Percentiles rank a stretch among this genome's conserved stretches.
Conservation (phyloP, 2,113 vertebrate genomes). For the Anoplopoma fimbria region DNA sequence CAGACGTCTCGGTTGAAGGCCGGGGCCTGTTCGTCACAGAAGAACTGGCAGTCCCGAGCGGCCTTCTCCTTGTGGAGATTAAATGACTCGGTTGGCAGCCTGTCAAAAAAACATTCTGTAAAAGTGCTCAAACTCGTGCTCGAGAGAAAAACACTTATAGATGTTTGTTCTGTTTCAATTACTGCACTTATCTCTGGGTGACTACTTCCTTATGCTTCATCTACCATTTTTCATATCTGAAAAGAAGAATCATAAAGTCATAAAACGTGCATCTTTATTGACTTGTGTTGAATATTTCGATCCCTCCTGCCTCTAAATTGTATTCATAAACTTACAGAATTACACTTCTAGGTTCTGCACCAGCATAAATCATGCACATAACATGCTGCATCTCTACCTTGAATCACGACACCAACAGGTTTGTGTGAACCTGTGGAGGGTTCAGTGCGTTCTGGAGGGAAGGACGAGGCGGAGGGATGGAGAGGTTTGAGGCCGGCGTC, state of each 20-base stretch:
- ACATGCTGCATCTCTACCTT: constrained; percentile 1
- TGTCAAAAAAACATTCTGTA: constrained; percentile 40
- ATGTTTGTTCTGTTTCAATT: constrained; percentile 30
- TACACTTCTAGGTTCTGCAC: too few relatives aligned
- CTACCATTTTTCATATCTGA: not conserved
- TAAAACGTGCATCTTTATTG: not conserved
- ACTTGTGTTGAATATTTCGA: not conserved
- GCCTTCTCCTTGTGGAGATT: constrained; percentile 70
- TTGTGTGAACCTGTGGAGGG: not conserved
- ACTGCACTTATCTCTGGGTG: constrained; percentile 36
- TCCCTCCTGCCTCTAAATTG: not conserved
- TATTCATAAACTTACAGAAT: not conserved
- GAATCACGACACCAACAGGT: not conserved
- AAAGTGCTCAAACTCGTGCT: constrained; percentile 9
- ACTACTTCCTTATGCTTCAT: not conserved
- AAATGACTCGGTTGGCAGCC: constrained; percentile 42
- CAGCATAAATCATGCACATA: not conserved
- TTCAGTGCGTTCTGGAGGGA: constrained; percentile 17
- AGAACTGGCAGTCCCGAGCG: constrained; percentile 44
- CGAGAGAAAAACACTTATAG: constrained; percentile 10
- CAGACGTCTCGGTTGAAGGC: constrained; percentile 67
- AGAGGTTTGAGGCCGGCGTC: not conserved
- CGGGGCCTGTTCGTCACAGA: constrained; percentile 20
- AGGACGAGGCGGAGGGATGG: constrained; percentile 29
- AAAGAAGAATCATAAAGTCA: constrained; percentile 5